Evolutionary conservation across 2,888 invertebrate genomes (phyloP).

Genomic region (Xylophagus ater): DNA sequence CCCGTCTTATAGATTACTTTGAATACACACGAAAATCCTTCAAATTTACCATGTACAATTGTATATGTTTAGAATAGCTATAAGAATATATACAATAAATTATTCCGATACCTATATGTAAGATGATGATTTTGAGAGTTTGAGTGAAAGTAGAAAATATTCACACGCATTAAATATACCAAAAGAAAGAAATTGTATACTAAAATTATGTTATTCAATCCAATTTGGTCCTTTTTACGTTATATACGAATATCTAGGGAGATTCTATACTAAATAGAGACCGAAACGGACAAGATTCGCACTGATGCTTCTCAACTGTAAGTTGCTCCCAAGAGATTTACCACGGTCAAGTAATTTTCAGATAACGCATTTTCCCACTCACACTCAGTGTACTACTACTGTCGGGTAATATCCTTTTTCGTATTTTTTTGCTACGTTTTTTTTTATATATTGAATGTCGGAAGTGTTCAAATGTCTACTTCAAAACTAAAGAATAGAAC

Average conservation of each 20-base stretch:
- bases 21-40: too few species aligned
- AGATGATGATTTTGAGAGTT: too few species aligned
- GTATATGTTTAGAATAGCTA: too few species aligned
- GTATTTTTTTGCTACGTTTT: not conserved
- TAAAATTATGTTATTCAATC: slow-evolving; percentile 10
- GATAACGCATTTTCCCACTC: slow-evolving; percentile 10
- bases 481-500: not conserved
- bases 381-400: not conserved
- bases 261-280: too few species aligned
- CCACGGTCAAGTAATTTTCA: slow-evolving; percentile 14
- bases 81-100: too few species aligned
- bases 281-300: too few species aligned
- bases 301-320: too few species aligned
- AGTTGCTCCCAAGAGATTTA: slow-evolving; percentile 8
- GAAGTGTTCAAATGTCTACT: not conserved
- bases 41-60: too few species aligned
- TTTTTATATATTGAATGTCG: not conserved
- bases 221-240: too few species aligned
- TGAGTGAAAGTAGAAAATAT: slow-evolving; percentile 4
- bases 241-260: too few species aligned
- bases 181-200: not conserved
- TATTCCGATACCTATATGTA: too few species aligned
- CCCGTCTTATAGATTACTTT: too few species aligned
- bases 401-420: slow-evolving; percentile 1
- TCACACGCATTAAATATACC: slow-evolving; percentile 10